Conservation (phyloP, 2,797 vertebrate species). For the Cyclura pinguis region DNA sequence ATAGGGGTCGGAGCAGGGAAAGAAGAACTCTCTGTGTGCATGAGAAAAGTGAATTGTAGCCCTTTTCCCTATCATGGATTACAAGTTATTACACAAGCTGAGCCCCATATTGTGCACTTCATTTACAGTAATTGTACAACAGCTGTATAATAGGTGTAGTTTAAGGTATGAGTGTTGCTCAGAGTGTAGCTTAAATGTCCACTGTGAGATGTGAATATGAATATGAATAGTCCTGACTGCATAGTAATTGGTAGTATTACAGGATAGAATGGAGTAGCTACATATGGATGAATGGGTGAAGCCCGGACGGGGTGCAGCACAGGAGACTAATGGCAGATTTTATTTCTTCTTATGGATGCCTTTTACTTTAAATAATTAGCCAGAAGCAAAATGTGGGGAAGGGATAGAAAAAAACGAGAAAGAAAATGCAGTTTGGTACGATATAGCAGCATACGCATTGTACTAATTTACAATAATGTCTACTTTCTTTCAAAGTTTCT, state of each 20-base stretch:
- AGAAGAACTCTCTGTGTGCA: constrained; percentile 43
- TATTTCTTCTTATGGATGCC: constrained; percentile 71
- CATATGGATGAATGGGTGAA: constrained; percentile 83
- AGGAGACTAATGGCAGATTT: constrained; percentile 76
- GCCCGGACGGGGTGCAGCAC: constrained; percentile 72
- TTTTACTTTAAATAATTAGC: constrained; percentile 76
- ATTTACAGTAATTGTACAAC: constrained; percentile 81
- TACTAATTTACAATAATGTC: constrained; percentile 58
- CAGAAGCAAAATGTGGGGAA: constrained; percentile 53
- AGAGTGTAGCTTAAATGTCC: constrained; percentile 82
- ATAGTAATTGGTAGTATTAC: constrained; percentile 84
- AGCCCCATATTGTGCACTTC: constrained; percentile 77
- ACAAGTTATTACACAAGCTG: constrained; percentile 71
- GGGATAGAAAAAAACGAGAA: constrained; percentile 55
- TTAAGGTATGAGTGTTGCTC: constrained; percentile 81
- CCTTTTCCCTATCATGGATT: constrained; percentile 66
- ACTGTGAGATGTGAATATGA: constrained; percentile 83
- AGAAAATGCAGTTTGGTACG: constrained; percentile 54
- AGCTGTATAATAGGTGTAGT: constrained; percentile 84
- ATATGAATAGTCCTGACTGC: constrained; percentile 82
- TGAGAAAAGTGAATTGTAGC: constrained; percentile 64
- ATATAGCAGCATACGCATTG: constrained; percentile 53
- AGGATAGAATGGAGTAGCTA: constrained; percentile 81
- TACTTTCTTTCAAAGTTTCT: constrained; percentile 1
- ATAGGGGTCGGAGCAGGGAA: constrained; percentile 21